These are phyloP conservation scores for Apodemia duryi DNA, from an alignment of 2,888 invertebrate species.

Conservation along the genomic window DNA sequence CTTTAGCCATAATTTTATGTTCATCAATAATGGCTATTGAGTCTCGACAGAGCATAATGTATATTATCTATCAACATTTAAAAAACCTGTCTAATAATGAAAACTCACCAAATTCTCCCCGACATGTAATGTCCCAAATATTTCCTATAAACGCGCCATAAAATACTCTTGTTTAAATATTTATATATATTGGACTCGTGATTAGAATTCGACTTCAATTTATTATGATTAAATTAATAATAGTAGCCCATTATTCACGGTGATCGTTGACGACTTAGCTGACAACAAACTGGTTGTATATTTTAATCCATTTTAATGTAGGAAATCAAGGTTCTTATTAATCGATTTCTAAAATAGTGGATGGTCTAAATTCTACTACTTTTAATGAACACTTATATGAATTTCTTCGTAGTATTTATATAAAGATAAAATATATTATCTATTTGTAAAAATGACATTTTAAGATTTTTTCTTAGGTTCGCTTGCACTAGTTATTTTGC, in stretches of 20 bases:
- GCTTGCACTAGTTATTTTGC: no score
- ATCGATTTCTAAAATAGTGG: not conserved
- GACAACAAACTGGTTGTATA: not conserved
- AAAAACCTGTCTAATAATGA: no score
- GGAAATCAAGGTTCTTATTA: not conserved
- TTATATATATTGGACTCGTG: not conserved
- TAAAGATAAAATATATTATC: no score
- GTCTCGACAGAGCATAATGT: no score
- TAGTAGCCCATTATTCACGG: not conserved
- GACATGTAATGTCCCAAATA: not conserved
- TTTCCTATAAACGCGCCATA: not conserved
- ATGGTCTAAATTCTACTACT: not conserved
- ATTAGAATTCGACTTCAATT: not conserved
- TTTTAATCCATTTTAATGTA: not conserved
- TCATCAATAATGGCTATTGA: no score
- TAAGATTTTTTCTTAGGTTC: no score
- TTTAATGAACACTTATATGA: no score
- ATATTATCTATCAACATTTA: no score
- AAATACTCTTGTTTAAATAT: not conserved
- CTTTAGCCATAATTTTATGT: no score
- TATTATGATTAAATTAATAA: constrained; percentile 13
- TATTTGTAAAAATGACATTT: no score
- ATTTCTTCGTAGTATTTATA: no score
- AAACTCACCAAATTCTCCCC: not conserved
- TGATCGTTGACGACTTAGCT: not conserved